phyloP scores from a whole-genome alignment of 1,140 invertebrate genomes.

The Zaprionus camerounensis region DNA sequence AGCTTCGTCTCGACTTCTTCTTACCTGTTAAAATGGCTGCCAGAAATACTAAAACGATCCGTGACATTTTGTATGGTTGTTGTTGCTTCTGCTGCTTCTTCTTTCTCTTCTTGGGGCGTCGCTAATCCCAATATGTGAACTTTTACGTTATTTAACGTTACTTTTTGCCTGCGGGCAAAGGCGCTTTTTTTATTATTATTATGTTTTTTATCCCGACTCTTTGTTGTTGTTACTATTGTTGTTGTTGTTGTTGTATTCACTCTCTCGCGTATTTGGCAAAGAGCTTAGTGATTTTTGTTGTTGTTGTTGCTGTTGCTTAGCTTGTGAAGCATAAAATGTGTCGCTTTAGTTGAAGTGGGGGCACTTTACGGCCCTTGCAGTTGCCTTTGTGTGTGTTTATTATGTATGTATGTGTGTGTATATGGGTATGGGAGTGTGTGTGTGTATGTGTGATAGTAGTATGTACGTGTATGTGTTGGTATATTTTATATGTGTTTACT shows the following conservation, averaged over 20 bases:
- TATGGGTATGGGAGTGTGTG: constrained; percentile 12
- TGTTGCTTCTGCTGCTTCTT: constrained; percentile 40
- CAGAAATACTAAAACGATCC: constrained; percentile 76
- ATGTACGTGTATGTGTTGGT: constrained; percentile 10
- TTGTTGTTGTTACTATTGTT: constrained; percentile 17
- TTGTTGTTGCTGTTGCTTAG: constrained; percentile 60
- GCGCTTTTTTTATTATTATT: constrained; percentile 26
- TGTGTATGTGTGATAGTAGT: constrained; percentile 5
- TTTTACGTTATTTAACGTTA: constrained; percentile 47
- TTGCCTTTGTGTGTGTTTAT: constrained; percentile 37
- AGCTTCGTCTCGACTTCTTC: constrained; percentile 17
- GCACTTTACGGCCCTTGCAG: constrained; percentile 70
- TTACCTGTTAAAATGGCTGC: constrained; percentile 80
- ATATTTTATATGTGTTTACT: constrained; percentile 49
- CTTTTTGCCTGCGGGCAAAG: constrained; percentile 29
- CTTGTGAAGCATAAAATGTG: constrained; percentile 73
- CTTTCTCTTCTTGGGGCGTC: constrained; percentile 24
- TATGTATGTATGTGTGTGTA: constrained; percentile 21
- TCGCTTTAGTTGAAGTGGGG: constrained; percentile 52
- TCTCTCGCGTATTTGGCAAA: constrained; percentile 50
- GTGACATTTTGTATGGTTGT: constrained; percentile 63
- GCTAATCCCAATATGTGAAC: constrained; percentile 65
- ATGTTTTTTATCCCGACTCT: no score
- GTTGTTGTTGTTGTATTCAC: constrained; percentile 40
- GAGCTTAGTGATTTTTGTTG: constrained; percentile 51